Evolutionary conservation across 2,113 vertebrate genomes (phyloP).

Genomic region (Halichoerus grypus): DNA sequence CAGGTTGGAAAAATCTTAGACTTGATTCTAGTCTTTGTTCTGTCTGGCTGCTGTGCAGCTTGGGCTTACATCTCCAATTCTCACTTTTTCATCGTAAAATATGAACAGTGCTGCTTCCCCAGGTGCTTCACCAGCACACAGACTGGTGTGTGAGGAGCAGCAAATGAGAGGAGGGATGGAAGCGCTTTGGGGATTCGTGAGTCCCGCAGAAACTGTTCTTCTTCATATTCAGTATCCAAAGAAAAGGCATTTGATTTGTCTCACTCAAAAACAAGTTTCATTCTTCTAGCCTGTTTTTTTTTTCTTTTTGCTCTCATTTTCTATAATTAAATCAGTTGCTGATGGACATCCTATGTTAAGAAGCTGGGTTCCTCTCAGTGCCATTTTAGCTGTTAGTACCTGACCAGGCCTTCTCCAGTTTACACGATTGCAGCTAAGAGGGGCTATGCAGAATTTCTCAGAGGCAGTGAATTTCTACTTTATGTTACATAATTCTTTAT

Average conservation of each 20-base stretch:
- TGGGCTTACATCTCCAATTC: not conserved
- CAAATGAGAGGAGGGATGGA: not conserved
- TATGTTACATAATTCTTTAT: not conserved
- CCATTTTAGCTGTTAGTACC: not conserved
- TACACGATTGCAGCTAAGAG: not conserved
- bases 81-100: not conserved
- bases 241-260: conserved; percentile 15
- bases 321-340: not conserved
- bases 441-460: not conserved
- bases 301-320: not conserved
- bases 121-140: not conserved
- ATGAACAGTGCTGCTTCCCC: fast-evolving
- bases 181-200: not conserved
- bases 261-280: not conserved
- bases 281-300: not conserved
- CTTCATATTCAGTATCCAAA: not conserved
- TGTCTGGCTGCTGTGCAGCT: not conserved
- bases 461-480: not conserved
- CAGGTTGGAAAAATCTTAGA: not conserved
- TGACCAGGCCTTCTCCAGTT: not conserved
- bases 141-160: not conserved
- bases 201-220: not conserved
- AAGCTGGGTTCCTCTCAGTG: not conserved
- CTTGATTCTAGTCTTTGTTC: not conserved
- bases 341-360: not conserved